Conservation (phyloP, 2,888 invertebrate genomes). For the Dascillus cervinus region DNA sequence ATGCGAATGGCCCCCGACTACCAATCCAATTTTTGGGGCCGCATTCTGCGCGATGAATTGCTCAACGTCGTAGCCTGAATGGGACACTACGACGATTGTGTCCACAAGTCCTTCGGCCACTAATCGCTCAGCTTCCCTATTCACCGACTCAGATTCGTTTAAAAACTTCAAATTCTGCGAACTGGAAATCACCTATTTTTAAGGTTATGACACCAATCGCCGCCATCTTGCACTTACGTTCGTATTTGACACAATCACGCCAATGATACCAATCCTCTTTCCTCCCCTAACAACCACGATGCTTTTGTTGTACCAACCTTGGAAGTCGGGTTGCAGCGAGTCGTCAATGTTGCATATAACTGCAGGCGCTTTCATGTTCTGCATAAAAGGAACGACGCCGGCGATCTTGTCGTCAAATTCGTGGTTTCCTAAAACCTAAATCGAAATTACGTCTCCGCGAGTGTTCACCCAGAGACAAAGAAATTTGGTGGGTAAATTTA, state of each 20-base stretch:
- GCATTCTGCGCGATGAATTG: conserved; percentile 56
- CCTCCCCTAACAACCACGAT: conserved; percentile 54
- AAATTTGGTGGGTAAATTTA: too few species aligned
- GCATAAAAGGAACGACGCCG: conserved; percentile 65
- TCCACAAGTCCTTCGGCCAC: conserved; percentile 55
- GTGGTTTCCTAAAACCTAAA: conserved; percentile 76
- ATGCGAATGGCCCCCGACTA: conserved; percentile 83
- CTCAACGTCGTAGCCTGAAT: conserved; percentile 67
- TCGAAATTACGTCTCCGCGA: too few species aligned
- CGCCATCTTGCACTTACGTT: conserved; percentile 43
- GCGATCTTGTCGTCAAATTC: conserved; percentile 74
- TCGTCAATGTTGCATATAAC: conserved; percentile 72
- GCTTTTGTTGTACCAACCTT: conserved; percentile 56
- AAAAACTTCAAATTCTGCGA: conserved; percentile 60
- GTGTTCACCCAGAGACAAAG: too few species aligned
- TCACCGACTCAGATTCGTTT: conserved; percentile 61
- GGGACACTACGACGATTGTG: conserved; percentile 77
- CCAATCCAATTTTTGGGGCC: conserved; percentile 64
- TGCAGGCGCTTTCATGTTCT: conserved; percentile 55
- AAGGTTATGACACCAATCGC: not conserved
- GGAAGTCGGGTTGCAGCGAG: conserved; percentile 55
- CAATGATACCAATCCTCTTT: conserved; percentile 69
- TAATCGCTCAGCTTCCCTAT: conserved; percentile 58
- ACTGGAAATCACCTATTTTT: conserved; percentile 52
- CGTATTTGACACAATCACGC: conserved; percentile 63